Evolutionary conservation across 2,113 vertebrate species (phyloP).

Genomic region (Nanorana parkeri): DNA sequence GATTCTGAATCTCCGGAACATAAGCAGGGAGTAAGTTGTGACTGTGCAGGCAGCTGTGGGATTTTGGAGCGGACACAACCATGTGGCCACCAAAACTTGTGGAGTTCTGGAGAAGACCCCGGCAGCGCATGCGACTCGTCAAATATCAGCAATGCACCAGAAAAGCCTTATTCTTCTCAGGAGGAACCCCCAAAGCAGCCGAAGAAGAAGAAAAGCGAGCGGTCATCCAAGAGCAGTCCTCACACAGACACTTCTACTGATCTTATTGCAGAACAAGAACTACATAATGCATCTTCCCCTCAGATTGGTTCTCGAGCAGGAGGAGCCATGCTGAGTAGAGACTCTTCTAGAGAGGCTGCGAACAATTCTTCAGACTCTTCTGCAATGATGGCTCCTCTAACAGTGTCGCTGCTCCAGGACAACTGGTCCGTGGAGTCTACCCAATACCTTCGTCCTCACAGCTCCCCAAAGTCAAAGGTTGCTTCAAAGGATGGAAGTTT

Average conservation of each 20-base stretch:
- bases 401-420: conserved; percentile 63
- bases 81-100: conserved; percentile 54
- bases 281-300: background rate
- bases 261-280: conserved; percentile 34
- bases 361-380: conserved; percentile 58
- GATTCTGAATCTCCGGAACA: conserved; percentile 47
- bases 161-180: conserved; percentile 74
- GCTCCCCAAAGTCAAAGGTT: background rate
- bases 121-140: conserved; percentile 30
- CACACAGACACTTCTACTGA: conserved; percentile 45
- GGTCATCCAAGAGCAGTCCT: conserved; percentile 27
- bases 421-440: conserved; percentile 30
- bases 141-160: conserved; percentile 61
- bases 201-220: conserved; percentile 49
- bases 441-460: background rate
- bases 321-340: conserved; percentile 25
- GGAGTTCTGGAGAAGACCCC: conserved; percentile 61
- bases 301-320: background rate
- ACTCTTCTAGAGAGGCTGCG: conserved; percentile 21
- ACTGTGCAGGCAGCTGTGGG: conserved; percentile 25
- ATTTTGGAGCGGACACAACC: conserved; percentile 40
- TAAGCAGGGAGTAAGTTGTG: conserved; percentile 58
- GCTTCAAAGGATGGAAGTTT: background rate
- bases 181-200: conserved; percentile 56
- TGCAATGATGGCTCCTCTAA: conserved; percentile 65